Conservation (phyloP, 2,797 vertebrate genomes). For the Gadopsis bispinosus region DNA sequence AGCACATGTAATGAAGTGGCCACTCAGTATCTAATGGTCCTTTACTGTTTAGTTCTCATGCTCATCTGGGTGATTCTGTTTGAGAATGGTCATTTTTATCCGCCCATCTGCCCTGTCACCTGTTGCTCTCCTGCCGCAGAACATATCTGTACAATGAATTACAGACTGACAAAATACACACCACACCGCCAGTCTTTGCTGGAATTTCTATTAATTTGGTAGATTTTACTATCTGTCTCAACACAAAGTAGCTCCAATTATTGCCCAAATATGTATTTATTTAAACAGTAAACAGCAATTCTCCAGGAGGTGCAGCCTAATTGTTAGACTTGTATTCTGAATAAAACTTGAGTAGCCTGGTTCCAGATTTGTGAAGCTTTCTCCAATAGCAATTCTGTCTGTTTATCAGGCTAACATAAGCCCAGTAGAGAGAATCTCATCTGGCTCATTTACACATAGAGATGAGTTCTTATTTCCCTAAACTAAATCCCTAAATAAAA, state of each 20-base stretch:
- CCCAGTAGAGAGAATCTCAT: neutral
- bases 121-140: neutral
- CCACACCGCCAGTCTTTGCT: neutral
- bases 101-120: conserved; percentile 4
- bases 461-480: neutral
- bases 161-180: neutral
- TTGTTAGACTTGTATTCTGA: neutral
- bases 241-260: neutral
- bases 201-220: neutral
- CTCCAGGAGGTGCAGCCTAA: neutral
- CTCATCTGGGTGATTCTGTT: neutral
- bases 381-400: neutral
- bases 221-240: neutral
- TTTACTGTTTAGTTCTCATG: neutral
- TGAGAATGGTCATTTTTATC: conserved; percentile 39
- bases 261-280: neutral
- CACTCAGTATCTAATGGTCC: neutral
- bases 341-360: neutral
- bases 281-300: neutral
- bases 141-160: neutral
- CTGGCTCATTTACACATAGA: neutral
- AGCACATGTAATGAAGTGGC: neutral
- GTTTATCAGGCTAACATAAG: neutral
- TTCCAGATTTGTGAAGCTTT: neutral
- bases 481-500: neutral